Percentiles rank a stretch among this genome's conserved stretches.
Evolutionary conservation across 2,797 vertebrate genomes (phyloP).

Genomic region (Sebastes aleutianus): DNA sequence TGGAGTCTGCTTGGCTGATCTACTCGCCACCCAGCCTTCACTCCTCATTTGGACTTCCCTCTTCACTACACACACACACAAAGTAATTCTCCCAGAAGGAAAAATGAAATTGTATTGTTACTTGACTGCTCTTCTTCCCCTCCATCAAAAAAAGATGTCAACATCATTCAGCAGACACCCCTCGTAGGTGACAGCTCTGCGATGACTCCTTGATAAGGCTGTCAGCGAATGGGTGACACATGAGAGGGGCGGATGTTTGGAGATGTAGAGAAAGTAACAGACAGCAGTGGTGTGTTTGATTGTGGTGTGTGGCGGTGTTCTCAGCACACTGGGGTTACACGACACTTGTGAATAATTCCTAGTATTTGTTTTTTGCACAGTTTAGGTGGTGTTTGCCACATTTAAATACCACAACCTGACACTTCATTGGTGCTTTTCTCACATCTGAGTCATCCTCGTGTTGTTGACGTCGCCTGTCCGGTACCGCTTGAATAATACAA

Average conservation of each 20-base stretch:
- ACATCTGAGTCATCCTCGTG: background rate
- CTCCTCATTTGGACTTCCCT: conserved; percentile 48
- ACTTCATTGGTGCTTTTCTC: background rate
- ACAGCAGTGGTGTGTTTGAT: background rate
- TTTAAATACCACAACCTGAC: background rate
- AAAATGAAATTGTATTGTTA: conserved; percentile 2
- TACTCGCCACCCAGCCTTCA: conserved; percentile 24
- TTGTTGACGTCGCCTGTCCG: background rate
- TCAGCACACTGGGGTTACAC: background rate
- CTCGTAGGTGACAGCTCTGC: conserved; percentile 34
- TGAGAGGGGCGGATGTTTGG: conserved; percentile 2
- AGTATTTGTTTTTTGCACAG: background rate
- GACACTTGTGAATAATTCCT: background rate
- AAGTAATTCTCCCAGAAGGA: conserved; percentile 6
- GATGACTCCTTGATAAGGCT: conserved; percentile 52
- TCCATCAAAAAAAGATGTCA: conserved; percentile 26
- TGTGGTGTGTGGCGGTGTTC: background rate
- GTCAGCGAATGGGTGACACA: conserved; percentile 40
- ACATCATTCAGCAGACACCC: conserved; percentile 20
- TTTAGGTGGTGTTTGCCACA: background rate
- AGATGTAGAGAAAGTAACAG: conserved; percentile 1
- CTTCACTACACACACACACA: background rate
- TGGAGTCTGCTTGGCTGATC: conserved; percentile 19
- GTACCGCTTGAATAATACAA: background rate
- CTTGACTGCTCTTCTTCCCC: background rate